Evolutionary conservation across 2,888 invertebrate genomes (phyloP), one percentile per base, ranked within the genome.

Genomic region (Coelopa pilipes): DNA sequence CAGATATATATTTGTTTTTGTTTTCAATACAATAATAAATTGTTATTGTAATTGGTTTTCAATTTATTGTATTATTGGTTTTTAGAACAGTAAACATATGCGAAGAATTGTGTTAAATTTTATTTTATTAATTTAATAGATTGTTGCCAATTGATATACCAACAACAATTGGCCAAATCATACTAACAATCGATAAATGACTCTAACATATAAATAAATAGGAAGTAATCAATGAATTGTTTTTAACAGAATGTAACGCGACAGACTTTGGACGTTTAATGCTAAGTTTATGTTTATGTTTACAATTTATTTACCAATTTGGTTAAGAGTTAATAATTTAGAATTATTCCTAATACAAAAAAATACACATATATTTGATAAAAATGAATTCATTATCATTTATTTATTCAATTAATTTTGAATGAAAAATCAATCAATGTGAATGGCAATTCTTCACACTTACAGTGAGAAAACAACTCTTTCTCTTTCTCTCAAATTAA

Each of bases 81-180:
- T 76, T 76, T 76, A 79, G 81, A 82, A 82, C 82, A 77, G 79
- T 79, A 79, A 82, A 83, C 82, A 82, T 78, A 82, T 80, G 82
- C 80, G 78, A 77, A 82, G 82, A 78, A 78, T 68, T 78, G 76
- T 80, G 7, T 70, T 24, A 80, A 78, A 70, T 77, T 78, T 79
- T 69, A 34, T 69, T 57, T 19, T 57, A 69, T 57, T 21, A 12
- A 45, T 69, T 10, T 15, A 47, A 66, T 15, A 67, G 15, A 67
- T 34, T 34, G 2, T 34, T 34, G 34, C 34, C 34, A 34, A 34
- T 34, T 34, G 34, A 7, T 34, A 53, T 11, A 15, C 53, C n/a
- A 15, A 53, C 10, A 4, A 53, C 53, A 53, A 34, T 53, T 53
- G 53, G 10, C 53, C 53, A 53, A 53, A 69, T 34, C 34, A 34